These are phyloP conservation scores for Narcine bancroftii DNA, from an alignment of 2,113 vertebrate genomes.

Conservation along the genomic window DNA sequence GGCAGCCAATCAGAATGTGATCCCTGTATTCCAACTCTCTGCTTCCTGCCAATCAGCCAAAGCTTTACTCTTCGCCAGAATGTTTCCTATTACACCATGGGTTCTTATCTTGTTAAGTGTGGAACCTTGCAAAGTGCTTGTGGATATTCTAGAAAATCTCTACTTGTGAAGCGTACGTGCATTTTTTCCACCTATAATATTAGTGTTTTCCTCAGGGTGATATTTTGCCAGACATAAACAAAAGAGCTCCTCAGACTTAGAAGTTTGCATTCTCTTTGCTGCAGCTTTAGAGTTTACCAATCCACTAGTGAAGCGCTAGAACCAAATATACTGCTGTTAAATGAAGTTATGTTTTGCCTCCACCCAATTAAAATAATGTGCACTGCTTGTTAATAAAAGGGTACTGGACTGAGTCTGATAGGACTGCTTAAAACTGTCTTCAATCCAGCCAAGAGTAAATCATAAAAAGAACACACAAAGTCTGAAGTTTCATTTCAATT, in stretches of 20 bases:
- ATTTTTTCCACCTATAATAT: neutral
- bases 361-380: neutral
- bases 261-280: neutral
- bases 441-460: conserved; percentile 25
- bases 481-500: conserved; percentile 35
- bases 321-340: neutral
- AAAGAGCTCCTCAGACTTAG: neutral
- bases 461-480: neutral
- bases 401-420: conserved; percentile 5
- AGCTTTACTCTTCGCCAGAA: too few species aligned
- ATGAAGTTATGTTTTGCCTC: neutral
- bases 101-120: too few species aligned
- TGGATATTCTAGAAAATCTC: too few species aligned
- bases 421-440: conserved; percentile 22
- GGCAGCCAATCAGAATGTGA: too few species aligned
- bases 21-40: too few species aligned
- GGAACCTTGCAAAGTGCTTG: too few species aligned
- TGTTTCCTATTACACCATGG: too few species aligned
- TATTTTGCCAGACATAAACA: neutral
- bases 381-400: neutral
- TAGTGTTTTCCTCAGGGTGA: neutral
- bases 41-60: too few species aligned
- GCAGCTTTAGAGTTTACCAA: neutral
- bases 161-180: neutral
- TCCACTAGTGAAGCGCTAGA: neutral